Evolutionary conservation across 2,888 invertebrate genomes (phyloP), one percentile per base, ranked within the genome.

Genomic region (Tetranychus truncatus): DNA sequence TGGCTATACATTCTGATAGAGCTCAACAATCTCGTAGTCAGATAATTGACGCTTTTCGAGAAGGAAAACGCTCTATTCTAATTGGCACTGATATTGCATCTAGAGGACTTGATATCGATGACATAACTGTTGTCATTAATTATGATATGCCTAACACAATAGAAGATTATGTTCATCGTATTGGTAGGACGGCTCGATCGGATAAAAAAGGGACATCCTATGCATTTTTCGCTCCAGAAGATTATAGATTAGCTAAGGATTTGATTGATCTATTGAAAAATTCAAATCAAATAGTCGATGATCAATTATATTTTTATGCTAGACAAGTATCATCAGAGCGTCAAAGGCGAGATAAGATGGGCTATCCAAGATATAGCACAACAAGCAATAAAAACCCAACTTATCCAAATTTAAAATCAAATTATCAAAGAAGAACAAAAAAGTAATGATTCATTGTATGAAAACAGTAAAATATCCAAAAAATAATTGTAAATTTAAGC

Each of bases 71-170:
- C 0, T 89, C 91, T 75, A 92, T 95, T 80, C 84, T 95, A 78
- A 91, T 96, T 75, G 95, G 95, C 1, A 95, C 95, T 11, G 95
- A 96, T 85, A 95, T 95, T 44, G 95, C 95, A 72, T 94, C 95
- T 0, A 87, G 92, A 80, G 92, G 92, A 76, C 84, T 92, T 79
- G 91, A 93, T 93, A 87, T 96, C 75, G 92, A 93, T 0, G 87
- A 88, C 79, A 91, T 95, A 18, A 89, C 92, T 81, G 88, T 92
- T 82, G 92, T 95, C 21, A 84, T 95, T 46, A 95, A 95, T 83
- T 95, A 91, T 83, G 92, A 91, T 18, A 90, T 90, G 0, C 94
- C 95, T 0, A 88, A 89, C 72, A 88, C 89, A 1, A 88, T 90
- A 1, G 88, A 91, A 4, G 95, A 95, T 81, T 95, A 95, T 83